phyloP scores from a whole-genome alignment of 2,888 invertebrate genomes.

The Caenorhabditis auriculariae region DNA sequence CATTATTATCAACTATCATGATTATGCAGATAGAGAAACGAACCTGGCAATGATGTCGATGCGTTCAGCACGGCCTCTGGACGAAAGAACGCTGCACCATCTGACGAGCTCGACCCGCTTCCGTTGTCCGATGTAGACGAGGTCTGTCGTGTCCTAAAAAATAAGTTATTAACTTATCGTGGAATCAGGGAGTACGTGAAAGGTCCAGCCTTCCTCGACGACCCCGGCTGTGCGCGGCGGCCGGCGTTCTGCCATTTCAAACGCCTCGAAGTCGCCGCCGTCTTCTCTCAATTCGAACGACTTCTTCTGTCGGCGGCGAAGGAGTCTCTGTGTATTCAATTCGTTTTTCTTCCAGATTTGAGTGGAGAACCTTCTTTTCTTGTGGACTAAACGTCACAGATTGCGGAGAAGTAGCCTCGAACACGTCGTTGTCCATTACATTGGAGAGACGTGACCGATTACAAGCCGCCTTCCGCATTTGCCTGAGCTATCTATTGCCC shows the following conservation, averaged over 20 bases:
- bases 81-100: slow-evolving; percentile 59
- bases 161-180: not conserved
- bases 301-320: slow-evolving; percentile 41
- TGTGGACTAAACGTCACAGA: slow-evolving; percentile 40
- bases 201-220: slow-evolving; percentile 47
- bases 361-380: slow-evolving; percentile 33
- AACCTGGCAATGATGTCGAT: slow-evolving; percentile 62
- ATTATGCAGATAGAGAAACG: no score
- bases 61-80: slow-evolving; percentile 58
- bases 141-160: slow-evolving; percentile 44
- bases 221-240: slow-evolving; percentile 24
- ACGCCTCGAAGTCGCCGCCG: slow-evolving; percentile 26
- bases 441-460: slow-evolving; percentile 57
- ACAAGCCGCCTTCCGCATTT: slow-evolving; percentile 60
- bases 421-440: slow-evolving; percentile 55
- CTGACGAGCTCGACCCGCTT: slow-evolving; percentile 60
- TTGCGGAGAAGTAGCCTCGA: slow-evolving; percentile 36
- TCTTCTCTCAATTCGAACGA: slow-evolving; percentile 41
- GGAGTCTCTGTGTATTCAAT: slow-evolving; percentile 26
- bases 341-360: not conserved
- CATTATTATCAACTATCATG: not conserved
- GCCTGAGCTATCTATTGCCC: slow-evolving; percentile 24
- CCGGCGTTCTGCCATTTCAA: slow-evolving; percentile 25
- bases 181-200: slow-evolving; percentile 33
- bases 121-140: slow-evolving; percentile 56